Conservation (phyloP, 53 echinoderm and acorn worm genomes). For the Echinarachnius parma region DNA sequence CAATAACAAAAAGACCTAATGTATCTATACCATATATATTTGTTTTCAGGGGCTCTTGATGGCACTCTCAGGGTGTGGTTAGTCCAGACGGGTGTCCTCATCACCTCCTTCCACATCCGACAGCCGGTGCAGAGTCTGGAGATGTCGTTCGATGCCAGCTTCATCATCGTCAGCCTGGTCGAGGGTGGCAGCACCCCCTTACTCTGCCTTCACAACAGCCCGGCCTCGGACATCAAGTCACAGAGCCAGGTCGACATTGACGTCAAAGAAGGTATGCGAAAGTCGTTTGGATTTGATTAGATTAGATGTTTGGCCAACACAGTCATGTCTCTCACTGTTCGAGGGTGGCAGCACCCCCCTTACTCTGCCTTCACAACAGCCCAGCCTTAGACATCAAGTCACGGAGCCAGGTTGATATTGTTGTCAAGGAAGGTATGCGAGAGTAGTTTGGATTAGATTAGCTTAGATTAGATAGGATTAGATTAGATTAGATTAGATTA, state of each 20-base stretch:
- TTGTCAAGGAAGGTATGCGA: constrained; percentile 74
- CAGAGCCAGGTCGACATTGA: constrained; percentile 97
- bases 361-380: constrained; percentile 77
- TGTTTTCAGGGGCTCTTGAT: constrained; percentile 74
- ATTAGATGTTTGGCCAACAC: too few species aligned
- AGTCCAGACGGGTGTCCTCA: constrained; percentile 70
- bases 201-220: constrained; percentile 88
- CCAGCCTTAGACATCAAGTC: constrained; percentile 84
- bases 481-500: too few species aligned
- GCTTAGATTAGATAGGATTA: too few species aligned
- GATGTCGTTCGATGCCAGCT: constrained; percentile 96
- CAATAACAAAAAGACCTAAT: too few species aligned
- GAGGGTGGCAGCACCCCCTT: constrained; percentile 83
- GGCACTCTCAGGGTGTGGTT: constrained; percentile 93
- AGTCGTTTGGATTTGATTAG: too few species aligned
- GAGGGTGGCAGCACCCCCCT: constrained; percentile 73
- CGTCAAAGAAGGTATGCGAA: constrained; percentile 94
- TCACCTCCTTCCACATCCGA: constrained; percentile 94
- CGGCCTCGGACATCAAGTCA: constrained; percentile 90
- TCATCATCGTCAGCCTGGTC: constrained; percentile 74
- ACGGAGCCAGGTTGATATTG: constrained; percentile 84
- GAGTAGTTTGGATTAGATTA: too few species aligned
- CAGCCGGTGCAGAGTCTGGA: constrained; percentile 72
- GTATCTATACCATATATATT: too few species aligned
- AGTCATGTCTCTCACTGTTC: too few species aligned